Conservation (phyloP, 2,888 invertebrate species). For the Folsomia candida region DNA sequence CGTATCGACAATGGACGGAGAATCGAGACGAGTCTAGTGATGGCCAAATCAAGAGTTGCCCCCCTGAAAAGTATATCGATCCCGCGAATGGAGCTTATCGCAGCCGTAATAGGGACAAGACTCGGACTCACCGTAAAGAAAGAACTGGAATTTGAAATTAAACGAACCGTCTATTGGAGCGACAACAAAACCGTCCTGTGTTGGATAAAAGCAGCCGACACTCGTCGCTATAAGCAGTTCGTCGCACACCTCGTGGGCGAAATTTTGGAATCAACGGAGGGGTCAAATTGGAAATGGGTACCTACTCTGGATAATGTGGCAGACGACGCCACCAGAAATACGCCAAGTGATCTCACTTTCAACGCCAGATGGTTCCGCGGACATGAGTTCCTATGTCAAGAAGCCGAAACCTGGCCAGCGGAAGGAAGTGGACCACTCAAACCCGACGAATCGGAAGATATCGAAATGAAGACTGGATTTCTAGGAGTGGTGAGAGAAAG, state of each 20-base stretch:
- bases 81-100: background rate
- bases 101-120: too few species aligned
- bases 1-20: background rate
- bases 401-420: slow-evolving; percentile 22
- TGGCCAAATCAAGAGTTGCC: too few species aligned
- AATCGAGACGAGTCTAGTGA: background rate
- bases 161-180: slow-evolving; percentile 22
- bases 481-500: too few species aligned
- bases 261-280: slow-evolving; percentile 30
- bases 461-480: background rate
- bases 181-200: slow-evolving; percentile 36
- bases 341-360: background rate
- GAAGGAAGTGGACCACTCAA: background rate
- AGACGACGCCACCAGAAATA: slow-evolving; percentile 34
- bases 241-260: slow-evolving; percentile 41
- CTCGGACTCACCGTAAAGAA: background rate
- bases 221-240: slow-evolving; percentile 29
- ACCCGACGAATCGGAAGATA: background rate
- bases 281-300: slow-evolving; percentile 34
- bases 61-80: too few species aligned
- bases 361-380: slow-evolving; percentile 38
- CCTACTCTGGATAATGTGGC: slow-evolving; percentile 37
- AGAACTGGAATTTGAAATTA: slow-evolving; percentile 8
- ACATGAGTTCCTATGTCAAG: slow-evolving; percentile 31
- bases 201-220: slow-evolving; percentile 30